A percentile compares a stretch with the other conserved stretches of the same genome.
phyloP scores from a whole-genome alignment of 2,797 vertebrate genomes.

The Spinus olivaceus region DNA sequence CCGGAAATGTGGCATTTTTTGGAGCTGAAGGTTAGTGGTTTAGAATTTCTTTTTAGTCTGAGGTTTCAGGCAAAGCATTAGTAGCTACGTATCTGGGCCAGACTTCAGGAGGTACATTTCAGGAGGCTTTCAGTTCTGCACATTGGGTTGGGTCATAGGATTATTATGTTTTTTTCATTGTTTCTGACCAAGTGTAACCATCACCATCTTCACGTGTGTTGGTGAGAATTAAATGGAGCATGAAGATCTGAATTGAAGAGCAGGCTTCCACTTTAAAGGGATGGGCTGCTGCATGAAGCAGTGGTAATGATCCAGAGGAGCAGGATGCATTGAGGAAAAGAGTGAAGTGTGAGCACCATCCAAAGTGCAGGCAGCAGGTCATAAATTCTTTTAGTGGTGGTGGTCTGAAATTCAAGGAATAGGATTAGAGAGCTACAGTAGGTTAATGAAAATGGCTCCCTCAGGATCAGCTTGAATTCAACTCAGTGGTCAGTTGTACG shows the following conservation, averaged over 20 bases:
- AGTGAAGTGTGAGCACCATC: slow-evolving; percentile 17
- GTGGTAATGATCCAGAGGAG: slow-evolving; percentile 29
- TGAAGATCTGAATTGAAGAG: neutral
- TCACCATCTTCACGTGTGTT: neutral
- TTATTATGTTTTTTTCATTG: neutral
- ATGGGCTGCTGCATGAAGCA: neutral
- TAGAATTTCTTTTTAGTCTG: neutral
- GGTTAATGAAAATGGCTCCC: slow-evolving; percentile 54
- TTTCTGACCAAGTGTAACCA: slow-evolving; percentile 1
- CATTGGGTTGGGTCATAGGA: neutral
- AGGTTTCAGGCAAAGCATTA: slow-evolving; percentile 15
- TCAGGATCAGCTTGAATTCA: slow-evolving; percentile 55
- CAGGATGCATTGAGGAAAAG: neutral
- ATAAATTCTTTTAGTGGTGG: slow-evolving; percentile 35
- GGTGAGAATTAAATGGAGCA: slow-evolving; percentile 36
- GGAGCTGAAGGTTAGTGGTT: slow-evolving; percentile 2
- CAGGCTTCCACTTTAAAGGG: neutral
- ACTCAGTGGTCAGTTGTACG: slow-evolving; percentile 31
- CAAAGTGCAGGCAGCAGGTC: slow-evolving; percentile 26
- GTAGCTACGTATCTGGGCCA: neutral
- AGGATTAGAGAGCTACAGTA: slow-evolving; percentile 39
- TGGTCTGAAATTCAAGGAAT: slow-evolving; percentile 53
- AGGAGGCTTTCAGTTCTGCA: neutral
- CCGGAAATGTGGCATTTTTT: neutral
- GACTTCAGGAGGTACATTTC: neutral